Conservation (phyloP, 2,888 invertebrate genomes). For the Norana najaformis region DNA sequence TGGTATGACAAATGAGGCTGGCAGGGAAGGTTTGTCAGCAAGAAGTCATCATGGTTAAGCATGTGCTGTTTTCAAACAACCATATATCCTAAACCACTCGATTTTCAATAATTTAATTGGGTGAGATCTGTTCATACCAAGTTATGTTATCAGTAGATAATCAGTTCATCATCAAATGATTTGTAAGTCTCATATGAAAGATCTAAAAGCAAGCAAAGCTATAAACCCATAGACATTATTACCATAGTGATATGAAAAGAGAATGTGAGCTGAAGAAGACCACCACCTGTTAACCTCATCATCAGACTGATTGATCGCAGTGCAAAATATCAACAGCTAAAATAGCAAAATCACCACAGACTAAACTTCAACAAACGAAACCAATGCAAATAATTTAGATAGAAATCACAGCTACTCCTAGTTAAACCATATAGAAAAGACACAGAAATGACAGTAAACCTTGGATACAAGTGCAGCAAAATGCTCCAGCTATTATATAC, state of each 20-base stretch:
- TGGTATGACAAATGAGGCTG: no score
- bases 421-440: neutral
- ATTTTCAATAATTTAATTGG: neutral
- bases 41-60: neutral
- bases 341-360: neutral
- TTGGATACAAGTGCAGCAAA: neutral
- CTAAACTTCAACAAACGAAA: neutral
- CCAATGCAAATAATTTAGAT: neutral
- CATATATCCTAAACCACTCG: neutral
- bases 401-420: no score
- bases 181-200: neutral
- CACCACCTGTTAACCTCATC: slow-evolving; percentile 6
- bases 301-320: neutral
- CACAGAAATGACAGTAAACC: neutral
- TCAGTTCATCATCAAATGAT: neutral
- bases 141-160: neutral
- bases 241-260: neutral
- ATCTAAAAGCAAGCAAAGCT: neutral
- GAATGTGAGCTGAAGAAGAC: neutral
- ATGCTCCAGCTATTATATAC: neutral
- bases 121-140: neutral
- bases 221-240: neutral
- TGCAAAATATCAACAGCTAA: neutral
- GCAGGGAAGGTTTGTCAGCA: no score
- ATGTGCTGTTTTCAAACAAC: neutral